These are phyloP conservation scores for Brachynemurus nebulosus DNA, from an alignment of 2,888 invertebrate species.

Conservation along the genomic window DNA sequence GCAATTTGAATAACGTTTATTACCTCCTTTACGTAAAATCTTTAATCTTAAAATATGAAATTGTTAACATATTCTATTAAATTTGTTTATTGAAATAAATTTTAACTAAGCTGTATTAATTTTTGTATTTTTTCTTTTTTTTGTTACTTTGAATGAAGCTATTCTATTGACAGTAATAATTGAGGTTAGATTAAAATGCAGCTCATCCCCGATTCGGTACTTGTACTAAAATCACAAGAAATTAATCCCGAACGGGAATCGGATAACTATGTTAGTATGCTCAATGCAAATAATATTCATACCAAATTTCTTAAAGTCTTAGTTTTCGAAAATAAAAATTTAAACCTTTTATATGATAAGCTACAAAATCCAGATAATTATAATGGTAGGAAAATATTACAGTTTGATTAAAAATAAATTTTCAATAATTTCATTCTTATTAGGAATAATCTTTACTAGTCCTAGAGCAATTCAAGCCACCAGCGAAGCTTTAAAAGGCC, in stretches of 20 bases:
- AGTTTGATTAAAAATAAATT: neutral
- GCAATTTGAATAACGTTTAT: no score
- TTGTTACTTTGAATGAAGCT: neutral
- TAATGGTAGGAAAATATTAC: no score
- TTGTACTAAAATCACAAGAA: constrained; percentile 27
- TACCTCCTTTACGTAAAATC: no score
- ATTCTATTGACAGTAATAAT: neutral
- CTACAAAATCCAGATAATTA: constrained; percentile 32
- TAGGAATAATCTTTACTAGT: constrained; percentile 38
- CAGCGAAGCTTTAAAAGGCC: constrained; percentile 27
- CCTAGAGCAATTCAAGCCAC: constrained; percentile 40
- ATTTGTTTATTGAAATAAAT: no score
- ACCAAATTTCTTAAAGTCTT: constrained; percentile 36
- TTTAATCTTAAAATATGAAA: no score
- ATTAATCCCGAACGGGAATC: constrained; percentile 24
- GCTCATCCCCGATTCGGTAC: constrained; percentile 22
- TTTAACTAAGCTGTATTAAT: no score
- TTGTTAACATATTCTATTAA: no score
- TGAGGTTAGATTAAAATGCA: constrained; percentile 15
- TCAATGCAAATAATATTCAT: constrained; percentile 32
- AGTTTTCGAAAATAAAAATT: constrained; percentile 36
- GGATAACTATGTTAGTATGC: constrained; percentile 33
- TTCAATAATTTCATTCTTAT: constrained; percentile 3
- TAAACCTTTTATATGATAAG: constrained; percentile 30
- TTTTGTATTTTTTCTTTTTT: no score